A percentile compares a stretch with the other conserved stretches of the same genome.
Conservation (phyloP, 2,797 vertebrate species). For the Eulemur rubriventer region DNA sequence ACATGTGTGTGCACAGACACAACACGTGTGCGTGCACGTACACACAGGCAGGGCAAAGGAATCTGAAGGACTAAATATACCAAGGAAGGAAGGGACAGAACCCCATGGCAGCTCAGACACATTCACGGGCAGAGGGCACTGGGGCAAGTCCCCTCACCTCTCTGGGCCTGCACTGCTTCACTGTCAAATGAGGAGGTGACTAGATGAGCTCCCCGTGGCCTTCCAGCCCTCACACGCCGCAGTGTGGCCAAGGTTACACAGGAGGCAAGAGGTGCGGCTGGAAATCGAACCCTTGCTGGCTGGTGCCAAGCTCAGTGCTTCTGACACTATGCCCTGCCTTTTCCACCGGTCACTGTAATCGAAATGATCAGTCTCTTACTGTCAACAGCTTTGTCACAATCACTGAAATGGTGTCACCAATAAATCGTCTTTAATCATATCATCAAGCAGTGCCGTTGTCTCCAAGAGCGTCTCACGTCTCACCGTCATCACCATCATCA, state of each 20-base stretch:
- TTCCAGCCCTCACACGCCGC: neutral
- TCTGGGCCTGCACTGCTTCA: neutral
- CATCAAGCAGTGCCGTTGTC: neutral
- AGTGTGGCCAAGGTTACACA: neutral
- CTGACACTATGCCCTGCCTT: neutral
- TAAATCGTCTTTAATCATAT: slow-evolving; percentile 29
- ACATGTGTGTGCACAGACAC: neutral
- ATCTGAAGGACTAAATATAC: neutral
- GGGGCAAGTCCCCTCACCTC: neutral
- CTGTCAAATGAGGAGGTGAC: slow-evolving; percentile 1
- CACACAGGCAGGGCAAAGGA: neutral
- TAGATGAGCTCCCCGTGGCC: neutral
- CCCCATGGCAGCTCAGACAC: neutral
- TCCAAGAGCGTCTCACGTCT: neutral
- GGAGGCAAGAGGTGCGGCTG: neutral
- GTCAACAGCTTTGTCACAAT: neutral
- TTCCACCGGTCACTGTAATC: neutral
- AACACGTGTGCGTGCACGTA: no score
- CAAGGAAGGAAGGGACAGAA: neutral
- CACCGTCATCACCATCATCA: neutral
- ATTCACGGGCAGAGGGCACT: fast-evolving
- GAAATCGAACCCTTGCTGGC: neutral
- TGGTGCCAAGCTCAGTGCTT: neutral
- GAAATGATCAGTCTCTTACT: neutral
- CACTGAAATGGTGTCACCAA: neutral